Base-by-base conservation (phyloP, 2,888 invertebrate species). In the Sthenelais limicola region DNA sequence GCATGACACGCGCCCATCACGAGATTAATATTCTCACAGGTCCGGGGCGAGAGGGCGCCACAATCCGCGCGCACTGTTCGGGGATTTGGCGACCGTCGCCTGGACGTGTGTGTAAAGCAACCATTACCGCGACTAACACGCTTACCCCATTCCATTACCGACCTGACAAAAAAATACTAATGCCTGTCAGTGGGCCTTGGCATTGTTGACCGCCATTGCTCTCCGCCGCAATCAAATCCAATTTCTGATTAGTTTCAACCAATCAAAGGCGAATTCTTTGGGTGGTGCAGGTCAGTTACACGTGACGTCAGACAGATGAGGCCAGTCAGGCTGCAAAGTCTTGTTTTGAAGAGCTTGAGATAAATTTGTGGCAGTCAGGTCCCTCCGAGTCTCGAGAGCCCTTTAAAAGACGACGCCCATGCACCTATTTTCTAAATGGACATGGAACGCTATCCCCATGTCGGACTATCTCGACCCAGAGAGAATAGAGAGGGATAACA, bases 21-120 rank as follows among this genome's bases (percentile, higher is more conserved):
- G 62, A 62, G 62, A 62, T 62, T 35, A 62, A 35, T 62, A 56
- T 56, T 56, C 56, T 56, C 30, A 12, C 38, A 21, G 38, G 38
- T 62, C 62, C 21, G 56, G 32, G 30, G 33, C 9, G 5, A n/a
- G 62, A 24, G 62, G 62, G 62, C 24, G 38, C 35, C 62, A 62
- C 35, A 62, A 62, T 35, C 62, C 62, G 43, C 62, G 62, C 62
- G 62, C n/a, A n/a, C n/a, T n/a, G n/a, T n/a, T n/a, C n/a, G n/a
- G n/a, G n/a, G n/a, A n/a, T 24, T 12, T 21, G 12, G 18, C n/a
- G 62, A 43, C 43, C 38, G 62, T 35, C 24, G 62, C 1, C 12
- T 9, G 43, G 43, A 9, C 12, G 9, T 43, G n/a, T 62, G 62
- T 62, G 43, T 38, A 62, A 62, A 62, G 62, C 38, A 43, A 28